Evolutionary conservation across 2,797 vertebrate genomes (phyloP), one percentile per base, ranked within the genome.

Genomic region (Siniperca undulata): DNA sequence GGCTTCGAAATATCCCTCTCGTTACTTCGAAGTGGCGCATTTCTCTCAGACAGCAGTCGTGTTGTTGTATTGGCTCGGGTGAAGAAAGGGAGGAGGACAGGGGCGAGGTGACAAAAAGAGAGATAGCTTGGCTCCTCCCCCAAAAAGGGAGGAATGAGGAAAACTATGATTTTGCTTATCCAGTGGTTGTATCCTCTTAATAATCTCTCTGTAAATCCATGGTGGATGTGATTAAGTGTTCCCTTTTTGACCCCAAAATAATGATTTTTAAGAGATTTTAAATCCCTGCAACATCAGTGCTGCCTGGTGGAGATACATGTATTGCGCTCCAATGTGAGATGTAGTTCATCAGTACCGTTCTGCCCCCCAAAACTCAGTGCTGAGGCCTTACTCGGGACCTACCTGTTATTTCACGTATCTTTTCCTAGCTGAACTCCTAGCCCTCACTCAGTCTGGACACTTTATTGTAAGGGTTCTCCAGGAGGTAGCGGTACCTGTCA

Each of bases 401-500:
- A 30, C 38, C 3, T 27, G 77, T 81, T 55, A 65, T 67, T 58
- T 80, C 40, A 66, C 22, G 3, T 22, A 3, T 44, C 22, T 22
- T 53, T 1, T 20, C 46, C 52, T 40, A 1, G 7, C 16, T 13
- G 36, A 61, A 20, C 61, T 77, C 76, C 85, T 90, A 96, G 77
- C 94, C 84, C 22, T 95, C 85, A 70, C 58, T 88, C 12, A 24
- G 70, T 27, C 89, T 84, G 85, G 91, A 87, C 0, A 22, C 86
- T 89, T 93, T 95, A 83, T 42, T 92, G 92, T 99, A 99, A n/a
- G 97, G 98, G 90, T 99, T 99, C 90, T 97, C 97, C 92, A 99
- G 89, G 93, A 99, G 94, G 95, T 99, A 99, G 78, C 80, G 92
- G 94, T 97, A 99, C 62, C 90, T 92, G 16, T 96, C 55, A n/a